Evolutionary conservation across 2,888 invertebrate genomes (phyloP), one percentile per base, ranked within the genome.

Genomic region (Vannuccia rotundouncinata): DNA sequence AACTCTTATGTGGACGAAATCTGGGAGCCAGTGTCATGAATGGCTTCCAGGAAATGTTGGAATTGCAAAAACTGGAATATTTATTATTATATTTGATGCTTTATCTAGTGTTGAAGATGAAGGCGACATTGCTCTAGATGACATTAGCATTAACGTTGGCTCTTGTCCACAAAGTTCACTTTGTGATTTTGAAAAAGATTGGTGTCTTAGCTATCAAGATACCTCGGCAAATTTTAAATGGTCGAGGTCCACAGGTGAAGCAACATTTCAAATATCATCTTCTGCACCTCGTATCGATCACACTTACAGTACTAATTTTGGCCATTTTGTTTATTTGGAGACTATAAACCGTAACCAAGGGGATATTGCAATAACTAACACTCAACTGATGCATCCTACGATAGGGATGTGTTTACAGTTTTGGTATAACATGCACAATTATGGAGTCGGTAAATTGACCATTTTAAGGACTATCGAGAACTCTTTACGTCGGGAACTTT

Each of bases 131-230:
- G 83, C 81, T 31, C 27, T 83, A 27, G 83, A 83, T 79, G 83
- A 83, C 80, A 80, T 83, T 22, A 2, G 25, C 5, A 77, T 78
- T 13, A 29, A 73, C 25, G 22, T 25, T n/a, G 82, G 82, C 0
- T 22, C 10, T 27, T 82, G 82, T 80, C 45, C 29, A 27, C 22
- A 25, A 77, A 22, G 30, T 0, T 25, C 75, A 2, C 31, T 74
- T n/a, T 86, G 86, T 82, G 82, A 84, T 25, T 86, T 86, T 83
- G 85, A 86, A 80, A 82, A 82, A 27, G 84, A 82, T 31, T 80
- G 82, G 1, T 86, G 86, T 83, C 84, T 85, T 1, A 86, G 85
- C 81, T 17, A 2, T 2, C 28, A 60, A 29, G 78, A 73, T 25
- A n/a, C 27, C 1, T 77, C 31, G 2, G n/a, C 5, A 1, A n/a